Evolutionary conservation across 2,797 vertebrate species (phyloP).

Genomic region (Sus cebifrons): DNA sequence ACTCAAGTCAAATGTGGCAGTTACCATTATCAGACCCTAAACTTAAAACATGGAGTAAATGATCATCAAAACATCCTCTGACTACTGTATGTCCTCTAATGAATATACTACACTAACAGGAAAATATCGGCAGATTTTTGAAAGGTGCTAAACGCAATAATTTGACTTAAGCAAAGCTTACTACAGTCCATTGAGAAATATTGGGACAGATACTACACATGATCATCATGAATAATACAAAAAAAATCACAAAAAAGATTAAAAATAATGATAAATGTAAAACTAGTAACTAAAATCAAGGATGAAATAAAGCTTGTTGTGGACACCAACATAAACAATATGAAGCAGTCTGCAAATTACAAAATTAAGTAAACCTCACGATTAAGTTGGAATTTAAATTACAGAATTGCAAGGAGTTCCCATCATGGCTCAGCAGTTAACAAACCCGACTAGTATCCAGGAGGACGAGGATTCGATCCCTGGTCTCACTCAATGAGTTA

Average conservation of each 20-base stretch:
- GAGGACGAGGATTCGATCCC: no score
- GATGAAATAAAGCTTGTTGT: neutral
- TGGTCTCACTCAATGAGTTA: no score
- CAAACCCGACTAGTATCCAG: no score
- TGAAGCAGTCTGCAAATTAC: neutral
- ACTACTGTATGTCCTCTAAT: neutral
- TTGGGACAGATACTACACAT: neutral
- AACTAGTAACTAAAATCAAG: slow-evolving; percentile 20
- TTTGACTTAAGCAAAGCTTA: slow-evolving; percentile 18
- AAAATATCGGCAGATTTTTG: neutral
- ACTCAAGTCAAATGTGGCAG: slow-evolving; percentile 45
- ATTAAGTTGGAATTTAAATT: neutral
- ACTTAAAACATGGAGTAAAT: neutral
- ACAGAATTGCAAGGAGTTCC: neutral
- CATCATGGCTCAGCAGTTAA: no score
- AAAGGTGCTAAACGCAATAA: neutral
- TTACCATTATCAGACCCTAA: neutral
- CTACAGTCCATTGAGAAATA: neutral
- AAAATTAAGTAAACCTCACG: neutral
- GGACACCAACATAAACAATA: neutral
- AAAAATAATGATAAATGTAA: neutral
- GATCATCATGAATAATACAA: neutral
- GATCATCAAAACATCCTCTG: neutral
- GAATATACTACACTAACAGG: neutral
- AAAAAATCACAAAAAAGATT: neutral